Evolutionary conservation across 2,888 invertebrate genomes (phyloP), one percentile per base, ranked within the genome.

Genomic region (Melipona beecheii): DNA sequence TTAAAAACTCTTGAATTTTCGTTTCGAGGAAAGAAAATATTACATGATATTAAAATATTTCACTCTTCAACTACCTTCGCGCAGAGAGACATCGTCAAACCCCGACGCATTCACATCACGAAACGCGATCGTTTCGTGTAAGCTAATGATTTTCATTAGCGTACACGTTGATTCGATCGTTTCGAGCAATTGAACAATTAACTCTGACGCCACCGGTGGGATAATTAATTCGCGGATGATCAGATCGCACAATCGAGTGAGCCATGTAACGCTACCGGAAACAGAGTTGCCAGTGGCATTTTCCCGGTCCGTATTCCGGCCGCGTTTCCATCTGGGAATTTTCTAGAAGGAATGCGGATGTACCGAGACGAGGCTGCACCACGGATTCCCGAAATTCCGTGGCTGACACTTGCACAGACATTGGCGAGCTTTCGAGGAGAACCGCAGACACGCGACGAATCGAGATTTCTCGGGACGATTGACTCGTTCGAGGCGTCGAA

Each of bases 371-470:
- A 15, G 68, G 36, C 66, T 66, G 66, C 49, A 17, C 75, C 70
- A 31, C 54, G 58, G 54, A 87, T 87, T 71, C 87, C 70, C 65
- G 85, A 78, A 78, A 87, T 87, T 87, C 85, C 85, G 31, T 27
- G 52, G 64, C 75, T 71, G 69, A 27, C 80, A 49, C 64, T 81
- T 49, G 76, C 36, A 74, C 60, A 43, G 56, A 0, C 21, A 24
- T 15, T 27, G 31, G 62, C 27, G 60, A 60, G 27, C 27, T 60
- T 60, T 21, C 15, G 54, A 71, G 78, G 65, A 27, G 60, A 31
- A 71, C 86, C 84, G 65, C 75, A 60, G 64, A 66, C 65, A 75
- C 52, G 69, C 75, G 72, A 79, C 31, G 64, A 72, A 43, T n/a
- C 50, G 5, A 43, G 71, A 68, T 77, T 78, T 66, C 50, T 21